Conservation (phyloP, 2,113 vertebrate species). For the Xenopus laevis region DNA sequence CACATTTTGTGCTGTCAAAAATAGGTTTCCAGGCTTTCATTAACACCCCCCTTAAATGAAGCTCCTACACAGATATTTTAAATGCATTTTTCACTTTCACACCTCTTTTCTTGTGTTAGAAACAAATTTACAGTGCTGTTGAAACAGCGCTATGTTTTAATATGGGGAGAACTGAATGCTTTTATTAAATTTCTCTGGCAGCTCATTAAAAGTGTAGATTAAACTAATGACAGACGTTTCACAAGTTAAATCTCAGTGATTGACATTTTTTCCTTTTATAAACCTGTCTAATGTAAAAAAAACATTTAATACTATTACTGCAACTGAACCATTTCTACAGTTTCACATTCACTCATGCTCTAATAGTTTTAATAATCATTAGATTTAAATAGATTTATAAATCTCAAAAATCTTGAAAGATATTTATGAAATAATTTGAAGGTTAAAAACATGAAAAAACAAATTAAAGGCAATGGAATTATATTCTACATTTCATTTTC, state of each 20-base stretch:
- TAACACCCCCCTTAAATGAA: constrained; percentile 40
- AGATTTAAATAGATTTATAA: no score
- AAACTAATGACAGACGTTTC: constrained; percentile 23
- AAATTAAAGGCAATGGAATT: no score
- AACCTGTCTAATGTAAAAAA: background rate
- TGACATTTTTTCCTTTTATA: background rate
- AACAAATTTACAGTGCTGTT: constrained; percentile 45
- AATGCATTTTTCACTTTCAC: constrained; percentile 44
- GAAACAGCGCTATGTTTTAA: constrained; percentile 34
- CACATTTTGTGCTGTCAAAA: constrained; percentile 42
- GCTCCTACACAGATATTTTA: constrained; percentile 35
- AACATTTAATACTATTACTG: background rate
- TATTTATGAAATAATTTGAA: no score
- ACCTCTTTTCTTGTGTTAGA: constrained; percentile 41
- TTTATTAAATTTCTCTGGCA: constrained; percentile 38
- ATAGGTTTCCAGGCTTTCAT: constrained; percentile 44
- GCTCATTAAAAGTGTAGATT: constrained; percentile 35
- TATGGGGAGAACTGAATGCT: constrained; percentile 20
- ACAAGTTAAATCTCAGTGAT: constrained; percentile 18
- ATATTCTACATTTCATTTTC: no score
- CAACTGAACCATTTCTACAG: no score
- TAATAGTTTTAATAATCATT: no score
- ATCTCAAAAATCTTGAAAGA: no score
- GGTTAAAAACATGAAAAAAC: no score
- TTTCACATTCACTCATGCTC: no score